Percentiles rank a stretch among this genome's conserved stretches.
phyloP scores from a whole-genome alignment of 2,888 invertebrate species.

The Halocaridina rubra region DNA sequence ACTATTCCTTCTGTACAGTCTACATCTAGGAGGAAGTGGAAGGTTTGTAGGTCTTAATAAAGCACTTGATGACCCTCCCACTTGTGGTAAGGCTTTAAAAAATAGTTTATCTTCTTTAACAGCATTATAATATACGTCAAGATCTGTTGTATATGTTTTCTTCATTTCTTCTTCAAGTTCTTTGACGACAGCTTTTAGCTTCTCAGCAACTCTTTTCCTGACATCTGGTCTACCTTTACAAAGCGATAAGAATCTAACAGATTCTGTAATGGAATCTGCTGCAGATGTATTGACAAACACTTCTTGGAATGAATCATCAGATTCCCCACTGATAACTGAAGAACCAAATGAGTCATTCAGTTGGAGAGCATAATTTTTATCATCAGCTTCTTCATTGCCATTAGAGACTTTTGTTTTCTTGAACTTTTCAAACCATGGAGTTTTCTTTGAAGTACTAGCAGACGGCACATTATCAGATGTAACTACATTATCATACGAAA shows the following conservation, averaged over 20 bases:
- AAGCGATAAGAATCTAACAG: conserved; percentile 9
- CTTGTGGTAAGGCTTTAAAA: neutral
- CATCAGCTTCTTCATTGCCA: neutral
- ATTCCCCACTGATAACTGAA: conserved; percentile 10
- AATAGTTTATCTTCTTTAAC: neutral
- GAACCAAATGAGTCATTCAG: conserved; percentile 8
- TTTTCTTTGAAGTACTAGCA: neutral
- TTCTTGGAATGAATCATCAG: neutral
- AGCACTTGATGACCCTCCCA: neutral
- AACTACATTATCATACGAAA: neutral
- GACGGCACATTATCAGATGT: neutral
- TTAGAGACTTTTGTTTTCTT: neutral
- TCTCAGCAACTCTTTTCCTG: conserved; percentile 43
- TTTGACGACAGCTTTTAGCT: conserved; percentile 20
- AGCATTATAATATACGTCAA: neutral
- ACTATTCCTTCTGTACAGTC: conserved; percentile 24
- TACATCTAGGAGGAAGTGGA: neutral
- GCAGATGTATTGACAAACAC: neutral
- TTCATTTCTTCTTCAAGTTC: conserved; percentile 42
- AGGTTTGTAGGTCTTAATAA: conserved; percentile 19
- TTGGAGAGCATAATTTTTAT: neutral
- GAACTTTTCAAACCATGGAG: conserved; percentile 45
- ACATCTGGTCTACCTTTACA: conserved; percentile 32
- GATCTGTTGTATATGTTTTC: neutral
- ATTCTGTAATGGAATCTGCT: neutral